Base-by-base conservation (phyloP, 2,113 vertebrate species). In the Oophaga pumilio region DNA sequence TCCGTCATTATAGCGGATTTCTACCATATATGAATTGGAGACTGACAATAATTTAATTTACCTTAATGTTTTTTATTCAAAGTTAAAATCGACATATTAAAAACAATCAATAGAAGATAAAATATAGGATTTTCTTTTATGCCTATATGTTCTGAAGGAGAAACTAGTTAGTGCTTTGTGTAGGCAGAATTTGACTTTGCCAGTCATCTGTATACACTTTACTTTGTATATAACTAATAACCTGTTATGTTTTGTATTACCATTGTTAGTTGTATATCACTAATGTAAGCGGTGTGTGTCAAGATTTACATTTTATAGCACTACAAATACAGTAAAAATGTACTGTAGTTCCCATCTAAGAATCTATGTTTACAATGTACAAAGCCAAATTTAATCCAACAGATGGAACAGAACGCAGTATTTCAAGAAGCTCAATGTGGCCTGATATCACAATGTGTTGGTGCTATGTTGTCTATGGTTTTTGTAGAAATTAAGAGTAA, bases 71-170 rank as follows among this genome's bases (percentile, higher is more conserved):
- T 71, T 71, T 71, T 71, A 71, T 71, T 71, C 5, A 12, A 71
- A 71, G 68, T 71, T 33, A 71, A 71, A 71, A 17, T 71, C 26
- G 8, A 71, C 68, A 71, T 26, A 71, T 33, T 69, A 71, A 71
- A 71, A 0, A 71, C 9, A 71, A 6, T 71, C 17, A 33, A 71
- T 43, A 17, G 6, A 33, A 24, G 14, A 33, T 28, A 33, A 26
- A 71, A 33, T 66, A 66, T 9, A 10, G 62, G 2, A 66, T 66
- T 8, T n/a, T 66, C 8, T 66, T 66, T 24, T 66, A 22, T 66
- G 20, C 20, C 62, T 24, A n/a, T 66, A 66, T n/a, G 13, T n/a
- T 24, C 6, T 66, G 10, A 24, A n/a, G 62, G 22, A 66, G 22
- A 22, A 66, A n/a, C 8, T 66, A 66, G 13, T 66, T 66, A n/a